These are phyloP conservation scores for Caenorhabditis sp. DNA, from an alignment of 2,888 invertebrate genomes.

Conservation along the genomic window DNA sequence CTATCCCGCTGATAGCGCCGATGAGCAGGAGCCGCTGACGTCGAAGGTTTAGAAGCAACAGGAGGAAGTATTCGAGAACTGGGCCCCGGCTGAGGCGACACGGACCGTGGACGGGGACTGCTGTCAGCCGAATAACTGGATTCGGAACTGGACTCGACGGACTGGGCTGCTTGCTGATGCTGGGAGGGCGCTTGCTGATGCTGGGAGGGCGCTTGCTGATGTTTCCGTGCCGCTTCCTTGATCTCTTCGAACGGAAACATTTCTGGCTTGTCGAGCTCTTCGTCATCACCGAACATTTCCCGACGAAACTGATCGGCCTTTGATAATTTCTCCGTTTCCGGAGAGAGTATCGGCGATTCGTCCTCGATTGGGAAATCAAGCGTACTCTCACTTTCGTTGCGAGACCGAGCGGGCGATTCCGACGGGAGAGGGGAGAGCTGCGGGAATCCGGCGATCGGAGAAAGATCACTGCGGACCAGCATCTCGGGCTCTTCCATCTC, in stretches of 20 bases:
- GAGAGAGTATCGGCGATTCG: conserved; percentile 37
- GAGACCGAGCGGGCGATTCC: not conserved
- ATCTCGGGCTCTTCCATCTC: conserved; percentile 6
- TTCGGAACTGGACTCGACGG: not conserved
- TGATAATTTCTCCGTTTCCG: not conserved
- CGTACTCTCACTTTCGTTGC: conserved; percentile 34
- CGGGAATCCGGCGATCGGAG: conserved; percentile 5
- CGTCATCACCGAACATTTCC: conserved; percentile 16
- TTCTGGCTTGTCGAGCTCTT: conserved; percentile 22
- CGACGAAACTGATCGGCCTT: not conserved
- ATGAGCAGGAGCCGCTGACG: not conserved
- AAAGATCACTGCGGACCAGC: conserved; percentile 1
- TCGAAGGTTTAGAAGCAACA: conserved; percentile 1
- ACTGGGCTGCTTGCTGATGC: no score
- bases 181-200: no score
- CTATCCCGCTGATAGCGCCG: not conserved
- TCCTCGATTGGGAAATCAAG: conserved; percentile 28
- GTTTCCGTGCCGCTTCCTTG: no score
- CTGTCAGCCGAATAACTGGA: conserved; percentile 3
- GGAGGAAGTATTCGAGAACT: not conserved
- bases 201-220: no score
- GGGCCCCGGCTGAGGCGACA: not conserved
- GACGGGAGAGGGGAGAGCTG: conserved; percentile 7
- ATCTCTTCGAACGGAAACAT: conserved; percentile 27
- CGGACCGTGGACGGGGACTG: not conserved